Evolutionary conservation across 2,797 vertebrate species (phyloP), one percentile per base, ranked within the genome.

Genomic region (Neopelma chrysocephalum): DNA sequence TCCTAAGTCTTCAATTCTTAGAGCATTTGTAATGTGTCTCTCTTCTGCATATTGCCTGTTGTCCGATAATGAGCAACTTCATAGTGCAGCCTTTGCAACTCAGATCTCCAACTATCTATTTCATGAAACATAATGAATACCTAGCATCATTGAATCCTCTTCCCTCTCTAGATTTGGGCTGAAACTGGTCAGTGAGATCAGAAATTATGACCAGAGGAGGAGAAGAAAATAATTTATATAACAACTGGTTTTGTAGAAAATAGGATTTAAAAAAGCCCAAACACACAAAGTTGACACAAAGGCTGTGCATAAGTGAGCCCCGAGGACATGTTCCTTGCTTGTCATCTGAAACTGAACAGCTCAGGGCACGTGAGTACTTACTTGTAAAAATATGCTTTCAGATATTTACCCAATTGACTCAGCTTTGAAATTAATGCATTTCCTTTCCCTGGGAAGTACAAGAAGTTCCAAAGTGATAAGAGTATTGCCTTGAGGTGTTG

Each of bases 381-480:
- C 86, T 47, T 92, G 54, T 42, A 86, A 86, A 92, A 91, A 72
- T 12, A 25, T 84, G 43, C 45, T 84, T 22, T 38, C 58, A 89
- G 47, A 57, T 94, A 70, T 88, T 95, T 94, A 60, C 58, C 69
- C 89, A 56, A 36, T 94, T 91, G 77, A 73, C 77, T 84, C 70
- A 68, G 58, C 66, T 94, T 68, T 93, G 51, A 83, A 95, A 89
- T 56, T 12, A 94, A 87, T 77, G 56, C 36, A 42, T 73, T 95
- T 91, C 54, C 62, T 94, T 83, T 95, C 45, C 3, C 70, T 79
- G 45, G 62, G 21, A 85, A 93, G 64, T 18, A 73, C 21, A 84
- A 93, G 47, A 87, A 86, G 79, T 77, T 93, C 82, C 85, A 90
- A 73, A 68, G 34, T 82, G 85, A 89, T 94, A 94, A 76, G 15